Conservation (phyloP, 2,888 invertebrate species). For the Eupithecia pulchellata region DNA sequence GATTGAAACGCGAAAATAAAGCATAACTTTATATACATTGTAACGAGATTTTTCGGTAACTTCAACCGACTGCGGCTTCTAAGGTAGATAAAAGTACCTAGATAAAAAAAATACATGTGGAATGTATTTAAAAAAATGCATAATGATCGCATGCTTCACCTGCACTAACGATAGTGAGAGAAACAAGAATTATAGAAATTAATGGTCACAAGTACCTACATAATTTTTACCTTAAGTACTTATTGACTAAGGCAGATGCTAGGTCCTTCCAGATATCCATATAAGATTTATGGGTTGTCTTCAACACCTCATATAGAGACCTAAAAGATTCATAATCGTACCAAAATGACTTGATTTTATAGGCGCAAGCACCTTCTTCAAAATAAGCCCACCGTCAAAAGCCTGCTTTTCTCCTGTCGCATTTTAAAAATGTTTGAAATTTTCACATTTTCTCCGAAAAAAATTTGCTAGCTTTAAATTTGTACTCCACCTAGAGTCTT, state of each 20-base stretch:
- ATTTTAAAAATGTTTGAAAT: constrained; percentile 29
- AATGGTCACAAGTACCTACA: background rate
- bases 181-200: background rate
- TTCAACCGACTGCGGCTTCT: background rate
- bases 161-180: background rate
- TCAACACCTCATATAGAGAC: background rate
- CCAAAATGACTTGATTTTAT: constrained; percentile 26
- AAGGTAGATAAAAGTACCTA: background rate
- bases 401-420: background rate
- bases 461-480: background rate
- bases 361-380: constrained; percentile 32
- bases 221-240: background rate
- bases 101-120: background rate
- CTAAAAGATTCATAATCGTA: constrained; percentile 8
- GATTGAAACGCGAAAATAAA: constrained; percentile 40
- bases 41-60: constrained; percentile 25
- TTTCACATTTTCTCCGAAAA: constrained; percentile 26
- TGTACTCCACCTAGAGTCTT: background rate
- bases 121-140: background rate
- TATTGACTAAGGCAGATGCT: background rate
- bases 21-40: constrained; percentile 20
- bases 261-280: background rate
- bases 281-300: background rate
- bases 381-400: background rate
- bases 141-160: constrained; percentile 7